These are phyloP conservation scores for Sepiola atlantica DNA, from an alignment of 2,888 invertebrate species.

Conservation along the genomic window DNA sequence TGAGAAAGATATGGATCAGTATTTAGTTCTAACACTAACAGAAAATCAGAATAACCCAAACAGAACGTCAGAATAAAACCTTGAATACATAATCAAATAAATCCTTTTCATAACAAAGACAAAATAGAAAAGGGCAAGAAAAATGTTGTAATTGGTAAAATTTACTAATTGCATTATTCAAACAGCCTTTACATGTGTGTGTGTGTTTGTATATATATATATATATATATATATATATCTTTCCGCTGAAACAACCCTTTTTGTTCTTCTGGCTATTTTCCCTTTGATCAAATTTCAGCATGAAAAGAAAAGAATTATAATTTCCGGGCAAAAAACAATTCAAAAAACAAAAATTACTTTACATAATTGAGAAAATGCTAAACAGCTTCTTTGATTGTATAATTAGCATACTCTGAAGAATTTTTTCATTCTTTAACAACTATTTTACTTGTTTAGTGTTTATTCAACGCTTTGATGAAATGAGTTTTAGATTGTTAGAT, in stretches of 20 bases:
- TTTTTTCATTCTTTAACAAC: not conserved
- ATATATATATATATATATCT: not conserved
- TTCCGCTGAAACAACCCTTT: not conserved
- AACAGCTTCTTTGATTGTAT: not conserved
- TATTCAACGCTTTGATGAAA: not conserved
- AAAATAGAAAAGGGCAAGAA: not conserved
- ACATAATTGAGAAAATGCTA: not conserved
- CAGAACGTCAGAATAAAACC: not conserved
- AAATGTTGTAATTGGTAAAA: not conserved
- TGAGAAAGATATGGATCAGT: not conserved
- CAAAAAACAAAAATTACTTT: not conserved
- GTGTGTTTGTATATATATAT: not conserved
- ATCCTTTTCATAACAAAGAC: not conserved
- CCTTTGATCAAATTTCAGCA: not conserved
- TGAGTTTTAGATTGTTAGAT: not conserved
- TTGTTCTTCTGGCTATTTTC: not conserved
- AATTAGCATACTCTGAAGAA: not conserved
- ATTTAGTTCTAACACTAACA: not conserved
- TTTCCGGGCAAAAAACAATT: not conserved
- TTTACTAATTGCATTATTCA: conserved; percentile 4
- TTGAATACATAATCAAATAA: not conserved
- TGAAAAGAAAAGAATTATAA: not conserved
- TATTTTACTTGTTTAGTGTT: not conserved
- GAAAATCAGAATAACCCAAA: not conserved
- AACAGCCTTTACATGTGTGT: too few relatives aligned